A percentile compares a stretch with the other conserved stretches of the same genome.
phyloP scores from a whole-genome alignment of 2,113 vertebrate species.

The Ptyas mucosa region DNA sequence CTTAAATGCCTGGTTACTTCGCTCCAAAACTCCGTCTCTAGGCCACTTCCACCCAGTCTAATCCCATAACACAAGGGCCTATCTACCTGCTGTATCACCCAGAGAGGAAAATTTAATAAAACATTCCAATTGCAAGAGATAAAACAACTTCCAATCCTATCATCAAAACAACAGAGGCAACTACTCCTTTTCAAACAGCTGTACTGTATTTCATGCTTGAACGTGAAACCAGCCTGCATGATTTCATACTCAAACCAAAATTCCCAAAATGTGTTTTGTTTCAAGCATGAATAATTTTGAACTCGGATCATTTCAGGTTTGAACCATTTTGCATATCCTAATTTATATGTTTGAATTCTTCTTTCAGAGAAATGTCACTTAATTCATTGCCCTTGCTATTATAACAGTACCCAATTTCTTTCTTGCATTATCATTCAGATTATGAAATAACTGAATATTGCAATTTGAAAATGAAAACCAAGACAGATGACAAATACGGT shows the following conservation, averaged over 20 bases:
- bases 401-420: not conserved
- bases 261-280: not conserved
- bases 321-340: not conserved
- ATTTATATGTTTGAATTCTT: not conserved
- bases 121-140: not conserved
- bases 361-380: not conserved
- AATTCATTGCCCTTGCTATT: not conserved
- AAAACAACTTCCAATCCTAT: not conserved
- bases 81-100: not conserved
- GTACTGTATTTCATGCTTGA: not conserved
- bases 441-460: constrained; percentile 37
- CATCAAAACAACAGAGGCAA: not conserved
- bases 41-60: not conserved
- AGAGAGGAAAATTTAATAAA: not conserved
- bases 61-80: not conserved
- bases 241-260: not conserved
- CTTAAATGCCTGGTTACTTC: not conserved
- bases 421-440: constrained; percentile 47
- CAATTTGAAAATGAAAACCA: constrained; percentile 20
- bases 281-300: not conserved
- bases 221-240: not conserved
- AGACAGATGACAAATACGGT: constrained; percentile 49
- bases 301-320: not conserved
- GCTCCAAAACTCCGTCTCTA: not conserved
- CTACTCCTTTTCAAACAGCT: not conserved